These are phyloP conservation scores for Tipula lateralis DNA, from an alignment of 2,888 invertebrate species.

Conservation along the genomic window DNA sequence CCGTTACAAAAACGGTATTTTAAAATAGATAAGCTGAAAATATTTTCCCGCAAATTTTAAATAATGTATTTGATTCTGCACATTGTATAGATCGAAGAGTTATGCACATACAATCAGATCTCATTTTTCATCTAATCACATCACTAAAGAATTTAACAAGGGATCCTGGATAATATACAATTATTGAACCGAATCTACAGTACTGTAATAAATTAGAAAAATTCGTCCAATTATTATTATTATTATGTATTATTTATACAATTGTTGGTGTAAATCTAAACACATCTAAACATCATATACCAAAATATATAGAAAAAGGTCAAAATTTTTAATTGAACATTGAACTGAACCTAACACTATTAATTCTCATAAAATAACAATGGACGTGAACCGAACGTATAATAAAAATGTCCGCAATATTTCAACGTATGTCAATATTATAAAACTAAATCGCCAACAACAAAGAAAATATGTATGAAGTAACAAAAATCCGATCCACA, in stretches of 20 bases:
- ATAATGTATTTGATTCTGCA: neutral
- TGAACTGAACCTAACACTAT: constrained; percentile 27
- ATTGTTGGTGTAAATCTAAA: neutral
- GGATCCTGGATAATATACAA: neutral
- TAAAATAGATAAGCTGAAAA: neutral
- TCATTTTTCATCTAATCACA: constrained; percentile 11
- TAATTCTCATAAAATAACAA: constrained; percentile 24
- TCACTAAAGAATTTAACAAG: neutral
- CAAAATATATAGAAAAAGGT: neutral
- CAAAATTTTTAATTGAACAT: constrained; percentile 26
- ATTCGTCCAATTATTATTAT: neutral
- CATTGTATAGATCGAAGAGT: neutral
- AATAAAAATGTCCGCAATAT: constrained; percentile 26
- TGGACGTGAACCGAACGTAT: neutral
- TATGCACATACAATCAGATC: neutral
- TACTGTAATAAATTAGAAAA: neutral
- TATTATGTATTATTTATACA: neutral
- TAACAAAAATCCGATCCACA: neutral
- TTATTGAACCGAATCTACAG: neutral
- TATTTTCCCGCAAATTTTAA: neutral
- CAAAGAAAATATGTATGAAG: neutral
- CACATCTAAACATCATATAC: neutral
- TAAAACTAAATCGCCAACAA: neutral
- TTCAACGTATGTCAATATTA: constrained; percentile 19
- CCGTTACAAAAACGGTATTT: too few species aligned